Evolutionary conservation across 1,140 invertebrate species (phyloP), one percentile per base, ranked within the genome.

Genomic region (Plectrocnemia conspersa): DNA sequence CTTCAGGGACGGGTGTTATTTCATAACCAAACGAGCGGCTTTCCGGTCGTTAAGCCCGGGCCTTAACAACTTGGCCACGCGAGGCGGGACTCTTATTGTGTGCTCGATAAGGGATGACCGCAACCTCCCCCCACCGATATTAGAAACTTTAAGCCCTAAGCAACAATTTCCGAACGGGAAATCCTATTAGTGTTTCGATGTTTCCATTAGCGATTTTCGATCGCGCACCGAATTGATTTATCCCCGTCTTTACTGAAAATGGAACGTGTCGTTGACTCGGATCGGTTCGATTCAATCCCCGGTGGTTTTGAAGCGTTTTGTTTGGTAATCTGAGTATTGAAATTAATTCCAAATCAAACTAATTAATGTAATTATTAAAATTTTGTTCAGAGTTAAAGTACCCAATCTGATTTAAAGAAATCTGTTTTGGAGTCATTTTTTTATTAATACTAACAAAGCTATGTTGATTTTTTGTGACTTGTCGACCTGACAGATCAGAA

Each of bases 11-110:
- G n/a, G 16, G 21, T 18, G 16, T 40, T 18, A 40, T 40, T 40
- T 40, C 36, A 40, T 40, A 40, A 40, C 3, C 36, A 16, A 40
- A 40, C 36, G 36, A 40, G 36, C 36, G 36, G 36, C 36, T 40
- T 40, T 40, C 36, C 36, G 36, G 36, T 40, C 36, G 36, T 40
- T 40, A 40, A 40, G 36, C 36, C 10, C 1, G 36, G 13, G 21
- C 36, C 21, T 40, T 9, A 15, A 18, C 36, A 18, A 16, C 16
- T 40, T 19, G 36, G 10, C 36, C 36, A 2, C 36, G 21, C 9
- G 15, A 13, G 16, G 4, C 36, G 15, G 10, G 16, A 4, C 3
- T 10, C 36, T 40, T 40, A 40, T 40, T n/a, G n/a, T 40, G 36
- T 18, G 36, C 36, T 7, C 16, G 21, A 40, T 18, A 40, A 15